phyloP scores from a whole-genome alignment of 2,888 invertebrate species.

The Neocrepidodera transversa region DNA sequence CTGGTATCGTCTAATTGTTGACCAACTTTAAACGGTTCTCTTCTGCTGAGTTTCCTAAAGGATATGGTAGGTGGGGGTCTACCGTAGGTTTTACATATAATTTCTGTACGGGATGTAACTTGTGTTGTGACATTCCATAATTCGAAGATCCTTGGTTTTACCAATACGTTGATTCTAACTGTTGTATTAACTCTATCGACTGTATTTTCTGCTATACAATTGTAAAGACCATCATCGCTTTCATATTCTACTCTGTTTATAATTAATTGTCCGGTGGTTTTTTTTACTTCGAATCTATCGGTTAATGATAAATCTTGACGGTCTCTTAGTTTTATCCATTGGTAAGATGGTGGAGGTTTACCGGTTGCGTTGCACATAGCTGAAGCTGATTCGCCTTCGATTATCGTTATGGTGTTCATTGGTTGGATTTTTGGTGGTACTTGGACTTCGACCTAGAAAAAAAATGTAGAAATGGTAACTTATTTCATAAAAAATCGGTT shows the following conservation, averaged over 20 bases:
- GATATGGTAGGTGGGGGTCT: slow-evolving; percentile 80
- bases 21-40: slow-evolving; percentile 71
- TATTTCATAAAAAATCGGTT: no score
- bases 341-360: slow-evolving; percentile 83
- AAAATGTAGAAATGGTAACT: neutral
- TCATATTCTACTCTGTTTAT: slow-evolving; percentile 74
- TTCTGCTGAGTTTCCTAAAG: slow-evolving; percentile 78
- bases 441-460: slow-evolving; percentile 67
- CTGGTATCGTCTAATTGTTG: slow-evolving; percentile 67
- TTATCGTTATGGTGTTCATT: slow-evolving; percentile 69
- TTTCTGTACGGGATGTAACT: slow-evolving; percentile 68
- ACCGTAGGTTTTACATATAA: slow-evolving; percentile 81
- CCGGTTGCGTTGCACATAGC: slow-evolving; percentile 81
- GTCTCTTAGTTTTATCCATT: slow-evolving; percentile 80
- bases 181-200: slow-evolving; percentile 76
- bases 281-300: slow-evolving; percentile 73
- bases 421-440: slow-evolving; percentile 76
- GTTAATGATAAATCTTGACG: slow-evolving; percentile 76
- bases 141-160: slow-evolving; percentile 82
- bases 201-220: slow-evolving; percentile 80
- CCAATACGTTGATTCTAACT: slow-evolving; percentile 73
- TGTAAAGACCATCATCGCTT: slow-evolving; percentile 81
- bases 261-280: slow-evolving; percentile 73
- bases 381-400: slow-evolving; percentile 81
- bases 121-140: slow-evolving; percentile 75